Base-by-base conservation (phyloP, 2,797 vertebrate species). In the Stomatorhinus walkeri region DNA sequence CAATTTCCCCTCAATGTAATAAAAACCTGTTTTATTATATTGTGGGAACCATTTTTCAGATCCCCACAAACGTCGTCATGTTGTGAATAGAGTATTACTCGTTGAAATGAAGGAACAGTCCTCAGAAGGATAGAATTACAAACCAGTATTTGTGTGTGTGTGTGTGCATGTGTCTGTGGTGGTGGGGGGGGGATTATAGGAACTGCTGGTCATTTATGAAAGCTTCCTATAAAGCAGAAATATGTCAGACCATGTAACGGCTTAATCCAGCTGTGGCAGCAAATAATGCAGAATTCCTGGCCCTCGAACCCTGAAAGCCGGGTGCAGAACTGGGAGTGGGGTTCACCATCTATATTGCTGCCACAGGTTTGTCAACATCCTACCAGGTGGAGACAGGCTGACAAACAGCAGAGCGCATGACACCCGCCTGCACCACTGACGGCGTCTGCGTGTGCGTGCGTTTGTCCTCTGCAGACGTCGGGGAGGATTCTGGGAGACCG, bases 331-430 rank as follows among this genome's bases (percentile, higher is more conserved):
- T n/a, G 54, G 59, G n/a, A 22, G 59, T 22, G 59, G 9, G 59
- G 0, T 8, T 8, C 8, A 28, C 32, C 28, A 36, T 76, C 12
- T 40, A 76, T 40, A 36, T 48, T 7, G 2, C 79, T 46, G 43
- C 89, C 14, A 89, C 85, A 95, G 96, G 97, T 97, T 96, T 96
- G 97, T 98, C 98, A 99, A 97, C 97, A 93, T 97, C 97, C 96
- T 98, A 98, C 97, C 97, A 97, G 96, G 93, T 94, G 94, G 90
- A 95, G 94, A 94, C 92, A 95, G 94, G 54, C 59, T 79, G 96
- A 93, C 91, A 96, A 96, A 95, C 95, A 96, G 96, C 95, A 95
- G 92, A 94, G 94, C 91, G 92, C 89, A 87, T 94, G 92, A 94
- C 93, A 92, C 89, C 93, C 94, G 96, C 95, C 97, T 96, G 97